Evolutionary conservation across 2,113 vertebrate species (phyloP), one percentile per base, ranked within the genome.

Genomic region (Lepidothrix coronata): DNA sequence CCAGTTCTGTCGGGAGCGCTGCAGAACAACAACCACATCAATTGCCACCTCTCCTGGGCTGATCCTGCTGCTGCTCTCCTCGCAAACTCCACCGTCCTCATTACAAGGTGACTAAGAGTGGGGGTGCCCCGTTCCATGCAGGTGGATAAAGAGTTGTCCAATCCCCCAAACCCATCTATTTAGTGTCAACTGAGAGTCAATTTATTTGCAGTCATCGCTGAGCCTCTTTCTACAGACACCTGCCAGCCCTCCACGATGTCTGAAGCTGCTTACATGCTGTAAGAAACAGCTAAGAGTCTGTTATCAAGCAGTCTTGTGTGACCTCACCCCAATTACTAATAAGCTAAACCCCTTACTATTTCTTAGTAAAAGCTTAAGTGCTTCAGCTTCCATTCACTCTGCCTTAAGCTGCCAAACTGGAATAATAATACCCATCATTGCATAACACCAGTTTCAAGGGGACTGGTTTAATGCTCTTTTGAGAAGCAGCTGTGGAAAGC

Each of bases 341-440:
- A 75, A 89, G 76, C 70, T 96, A 95, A 96, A 81, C 76, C 86
- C 89, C 89, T 96, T 95, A 95, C 84, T 19, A 52, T 84, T 92
- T 94, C 95, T 91, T 57, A 92, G 88, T 25, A 94, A 95, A 95
- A 92, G 85, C 88, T 95, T 96, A 96, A 88, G 88, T 44, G 52
- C 87, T 88, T 95, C 88, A 27, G 79, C 83, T 95, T 68, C 65
- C 49, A 88, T 78, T 95, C 88, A 81, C 65, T 28, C 76, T 61
- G 76, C 76, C 61, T 84, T 92, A 92, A 96, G 96, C 93, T 84
- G 92, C 57, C 88, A 89, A 94, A 94, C 90, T 71, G 79, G 88
- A 96, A 95, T 89, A 93, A 33, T 93, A 95, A 91, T 81, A 81
- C 68, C 83, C 59, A 75, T 63, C 75, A 85, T 93, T 96, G 91